Evolutionary conservation across 2,888 invertebrate genomes (phyloP).

Genomic region (Netelia virgata): DNA sequence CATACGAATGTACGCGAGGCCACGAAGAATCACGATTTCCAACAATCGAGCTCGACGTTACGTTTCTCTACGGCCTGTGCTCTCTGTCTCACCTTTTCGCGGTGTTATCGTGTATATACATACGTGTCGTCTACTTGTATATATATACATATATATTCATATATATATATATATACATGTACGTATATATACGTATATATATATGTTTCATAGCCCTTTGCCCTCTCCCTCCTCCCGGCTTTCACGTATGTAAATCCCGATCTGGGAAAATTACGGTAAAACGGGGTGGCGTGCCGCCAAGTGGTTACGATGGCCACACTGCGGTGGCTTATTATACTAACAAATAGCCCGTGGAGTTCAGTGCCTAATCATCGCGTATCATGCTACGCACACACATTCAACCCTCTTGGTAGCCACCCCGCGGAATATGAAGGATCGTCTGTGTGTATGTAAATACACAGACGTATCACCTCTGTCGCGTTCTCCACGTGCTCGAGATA

Average conservation of each 20-base stretch:
- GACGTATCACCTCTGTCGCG: neutral
- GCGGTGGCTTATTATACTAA: slow-evolving; percentile 84
- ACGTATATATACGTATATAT: neutral
- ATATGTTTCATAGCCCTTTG: slow-evolving; percentile 34
- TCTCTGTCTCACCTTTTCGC: slow-evolving; percentile 26
- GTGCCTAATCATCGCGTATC: slow-evolving; percentile 84
- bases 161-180: neutral
- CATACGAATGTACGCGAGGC: slow-evolving; percentile 62
- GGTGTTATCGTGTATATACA: neutral
- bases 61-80: slow-evolving; percentile 54
- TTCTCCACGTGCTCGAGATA: slow-evolving; percentile 42
- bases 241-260: slow-evolving; percentile 83
- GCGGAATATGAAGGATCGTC: slow-evolving; percentile 12
- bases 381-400: slow-evolving; percentile 78
- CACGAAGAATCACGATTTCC: slow-evolving; percentile 69
- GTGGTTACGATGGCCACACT: slow-evolving; percentile 84
- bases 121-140: neutral
- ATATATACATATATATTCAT: no score
- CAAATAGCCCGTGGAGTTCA: slow-evolving; percentile 84
- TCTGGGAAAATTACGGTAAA: slow-evolving; percentile 84
- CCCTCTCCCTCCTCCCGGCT: slow-evolving; percentile 69
- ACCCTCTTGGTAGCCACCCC: slow-evolving; percentile 55
- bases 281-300: slow-evolving; percentile 84
- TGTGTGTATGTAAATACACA: neutral
- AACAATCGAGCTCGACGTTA: slow-evolving; percentile 61